A percentile compares a stretch with the other conserved stretches of the same genome.
These are phyloP conservation scores for Napeogenes inachia DNA, from an alignment of 2,888 invertebrate genomes.

Conservation along the genomic window DNA sequence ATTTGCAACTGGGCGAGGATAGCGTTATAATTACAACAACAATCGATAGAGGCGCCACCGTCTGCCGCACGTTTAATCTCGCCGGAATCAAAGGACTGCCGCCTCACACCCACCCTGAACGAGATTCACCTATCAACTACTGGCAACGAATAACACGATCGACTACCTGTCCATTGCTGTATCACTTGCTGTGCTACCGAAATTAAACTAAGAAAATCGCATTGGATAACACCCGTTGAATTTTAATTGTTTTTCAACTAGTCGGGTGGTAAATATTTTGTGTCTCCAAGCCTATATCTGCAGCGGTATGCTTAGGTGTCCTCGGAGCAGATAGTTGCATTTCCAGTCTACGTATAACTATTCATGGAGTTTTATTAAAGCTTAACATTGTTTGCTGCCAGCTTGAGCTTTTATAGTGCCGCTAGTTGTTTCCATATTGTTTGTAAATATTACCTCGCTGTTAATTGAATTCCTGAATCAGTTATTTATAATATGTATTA, in stretches of 20 bases:
- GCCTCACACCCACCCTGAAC: conserved; percentile 67
- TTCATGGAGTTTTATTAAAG: conserved; percentile 65
- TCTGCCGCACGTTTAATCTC: conserved; percentile 78
- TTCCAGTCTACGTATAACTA: conserved; percentile 64
- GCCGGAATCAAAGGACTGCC: conserved; percentile 75
- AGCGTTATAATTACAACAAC: conserved; percentile 78
- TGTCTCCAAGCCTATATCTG: conserved; percentile 71
- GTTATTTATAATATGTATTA: conserved; percentile 31
- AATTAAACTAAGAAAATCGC: conserved; percentile 26
- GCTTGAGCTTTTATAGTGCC: conserved; percentile 41
- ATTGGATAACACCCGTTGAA: conserved; percentile 37
- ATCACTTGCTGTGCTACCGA: not conserved
- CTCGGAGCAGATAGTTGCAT: conserved; percentile 72
- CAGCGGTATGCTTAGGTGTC: conserved; percentile 65
- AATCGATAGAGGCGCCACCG: conserved; percentile 78
- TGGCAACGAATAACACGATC: conserved; percentile 32
- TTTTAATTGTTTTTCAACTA: conserved; percentile 47
- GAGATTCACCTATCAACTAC: conserved; percentile 48
- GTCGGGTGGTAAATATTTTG: conserved; percentile 56
- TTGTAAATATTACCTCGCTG: conserved; percentile 36
- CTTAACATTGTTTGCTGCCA: conserved; percentile 56
- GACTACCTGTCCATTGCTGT: conserved; percentile 41
- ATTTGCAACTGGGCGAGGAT: conserved; percentile 77
- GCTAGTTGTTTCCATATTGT: conserved; percentile 39
- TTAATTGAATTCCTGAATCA: conserved; percentile 35